These are phyloP conservation scores for Caenorhabditis sulstoni DNA, from an alignment of 2,888 invertebrate genomes.

Conservation along the genomic window DNA sequence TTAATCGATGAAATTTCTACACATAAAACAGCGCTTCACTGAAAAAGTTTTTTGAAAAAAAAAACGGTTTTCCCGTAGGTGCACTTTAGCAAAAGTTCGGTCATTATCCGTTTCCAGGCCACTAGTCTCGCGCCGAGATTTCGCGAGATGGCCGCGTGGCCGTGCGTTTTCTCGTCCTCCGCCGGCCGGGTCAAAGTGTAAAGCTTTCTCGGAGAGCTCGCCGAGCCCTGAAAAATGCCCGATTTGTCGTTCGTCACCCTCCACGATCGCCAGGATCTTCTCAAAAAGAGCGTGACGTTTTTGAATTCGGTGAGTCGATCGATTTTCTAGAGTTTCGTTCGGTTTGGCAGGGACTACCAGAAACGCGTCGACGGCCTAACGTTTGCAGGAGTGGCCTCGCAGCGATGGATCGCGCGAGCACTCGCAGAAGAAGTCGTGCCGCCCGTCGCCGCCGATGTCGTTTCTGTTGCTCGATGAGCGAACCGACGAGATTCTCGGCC, in stretches of 20 bases:
- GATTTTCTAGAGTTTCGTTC: neutral
- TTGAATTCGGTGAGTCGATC: conserved; percentile 68
- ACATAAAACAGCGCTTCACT: too few relatives aligned
- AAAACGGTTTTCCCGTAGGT: too few relatives aligned
- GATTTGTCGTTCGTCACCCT: conserved; percentile 59
- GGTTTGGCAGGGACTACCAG: too few relatives aligned
- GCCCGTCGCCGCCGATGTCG: conserved; percentile 71
- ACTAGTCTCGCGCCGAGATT: too few relatives aligned
- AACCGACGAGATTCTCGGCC: conserved; percentile 65
- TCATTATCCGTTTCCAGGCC: too few relatives aligned
- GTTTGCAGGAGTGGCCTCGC: conserved; percentile 69
- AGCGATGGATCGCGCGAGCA: conserved; percentile 68
- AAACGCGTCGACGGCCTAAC: neutral
- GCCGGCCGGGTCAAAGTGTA: conserved; percentile 7
- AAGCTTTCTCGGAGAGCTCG: neutral
- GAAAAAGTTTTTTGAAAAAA: too few relatives aligned
- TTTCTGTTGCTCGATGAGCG: conserved; percentile 63
- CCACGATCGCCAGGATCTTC: conserved; percentile 58
- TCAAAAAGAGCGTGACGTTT: conserved; percentile 63
- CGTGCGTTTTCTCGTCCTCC: conserved; percentile 3
- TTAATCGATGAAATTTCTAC: too few relatives aligned
- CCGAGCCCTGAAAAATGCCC: conserved; percentile 1
- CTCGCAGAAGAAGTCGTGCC: conserved; percentile 65
- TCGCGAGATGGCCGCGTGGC: neutral
- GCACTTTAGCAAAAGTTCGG: too few relatives aligned